These are phyloP conservation scores for Caenorhabditis elegans DNA, from an alignment of 1,140 invertebrate species.

Conservation along the genomic window WBcel235 BX284606.5:9946001-9946500, in stretches of 20 bases:
- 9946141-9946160: conserved; percentile 24
- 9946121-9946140: conserved; percentile 27
- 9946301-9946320: conserved; percentile 23
- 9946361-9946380: neutral
- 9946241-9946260: conserved; percentile 3
- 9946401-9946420: neutral
- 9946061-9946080: conserved; percentile 54
- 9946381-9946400: neutral
- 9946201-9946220: no score
- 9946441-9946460: neutral
- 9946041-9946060: conserved; percentile 58
- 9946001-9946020: conserved; percentile 25
- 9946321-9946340: conserved; percentile 24
- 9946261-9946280: neutral
- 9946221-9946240: neutral
- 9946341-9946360: neutral
- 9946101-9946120: conserved; percentile 55
- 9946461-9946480: conserved; percentile 3
- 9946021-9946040: conserved; percentile 49
- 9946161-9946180: conserved; percentile 24
- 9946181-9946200: no score
- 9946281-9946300: conserved; percentile 19
- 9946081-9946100: conserved; percentile 57
- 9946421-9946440: conserved; percentile 8
- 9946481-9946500: neutral